These are phyloP conservation scores for Odontomyia ornata DNA, from an alignment of 2,888 invertebrate genomes.

Conservation along the genomic window DNA sequence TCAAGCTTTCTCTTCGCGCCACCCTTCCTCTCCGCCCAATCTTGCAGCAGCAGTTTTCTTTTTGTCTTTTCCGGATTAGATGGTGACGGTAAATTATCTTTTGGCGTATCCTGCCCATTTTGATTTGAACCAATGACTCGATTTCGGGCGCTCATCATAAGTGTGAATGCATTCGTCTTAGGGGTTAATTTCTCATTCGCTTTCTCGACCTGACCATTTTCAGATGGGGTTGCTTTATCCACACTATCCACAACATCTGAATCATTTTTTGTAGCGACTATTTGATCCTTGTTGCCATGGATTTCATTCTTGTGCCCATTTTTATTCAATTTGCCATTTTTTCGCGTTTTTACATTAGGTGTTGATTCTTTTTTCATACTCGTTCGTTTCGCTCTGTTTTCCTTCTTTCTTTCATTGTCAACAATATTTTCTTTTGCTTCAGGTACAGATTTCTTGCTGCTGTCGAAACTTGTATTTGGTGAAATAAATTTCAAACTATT, in stretches of 20 bases:
- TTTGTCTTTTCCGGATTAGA: slow-evolving; percentile 63
- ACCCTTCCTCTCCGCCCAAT: slow-evolving; percentile 74
- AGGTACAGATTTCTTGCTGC: slow-evolving; percentile 33
- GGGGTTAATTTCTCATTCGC: slow-evolving; percentile 49
- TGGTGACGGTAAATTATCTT: slow-evolving; percentile 58
- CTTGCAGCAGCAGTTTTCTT: slow-evolving; percentile 68
- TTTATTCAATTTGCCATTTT: too few species aligned
- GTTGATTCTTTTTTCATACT: neutral
- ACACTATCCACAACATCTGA: neutral
- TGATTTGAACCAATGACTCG: slow-evolving; percentile 72
- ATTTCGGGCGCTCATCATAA: slow-evolving; percentile 74
- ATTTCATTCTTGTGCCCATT: neutral
- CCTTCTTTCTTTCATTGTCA: neutral
- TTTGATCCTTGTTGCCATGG: neutral
- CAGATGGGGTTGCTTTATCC: too few species aligned
- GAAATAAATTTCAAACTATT: slow-evolving; percentile 48
- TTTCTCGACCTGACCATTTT: neutral
- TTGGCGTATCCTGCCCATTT: slow-evolving; percentile 67
- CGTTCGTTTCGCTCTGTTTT: neutral
- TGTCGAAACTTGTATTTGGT: slow-evolving; percentile 47
- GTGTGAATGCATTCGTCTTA: slow-evolving; percentile 69
- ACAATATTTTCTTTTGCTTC: slow-evolving; percentile 15
- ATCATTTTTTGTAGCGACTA: neutral
- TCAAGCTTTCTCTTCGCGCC: slow-evolving; percentile 69
- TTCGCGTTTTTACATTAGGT: too few species aligned